Evolutionary conservation across 2,113 vertebrate species (phyloP), one percentile per base, ranked within the genome.

Genomic region (Neopipo cinnamomea): DNA sequence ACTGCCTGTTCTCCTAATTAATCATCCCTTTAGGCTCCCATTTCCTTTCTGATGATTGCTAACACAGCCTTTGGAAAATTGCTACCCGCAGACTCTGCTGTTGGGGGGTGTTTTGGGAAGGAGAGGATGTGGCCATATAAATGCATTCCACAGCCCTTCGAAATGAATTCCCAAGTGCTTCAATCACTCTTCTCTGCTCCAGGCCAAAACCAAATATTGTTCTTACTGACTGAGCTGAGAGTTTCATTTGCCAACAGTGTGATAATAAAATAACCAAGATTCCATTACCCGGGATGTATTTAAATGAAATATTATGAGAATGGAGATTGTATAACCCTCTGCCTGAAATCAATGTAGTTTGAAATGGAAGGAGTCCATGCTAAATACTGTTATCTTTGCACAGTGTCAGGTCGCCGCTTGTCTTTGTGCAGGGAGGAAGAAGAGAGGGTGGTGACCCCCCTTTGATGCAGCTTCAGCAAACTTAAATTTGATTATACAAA

Each of bases 1-100:
- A 35, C 66, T 82, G 92, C 50, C 81, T 85, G n/a, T 79, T 82
- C 70, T 86, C 52, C 74, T 93, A 97, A 95, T 96, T 95, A 96
- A 92, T 93, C 88, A 89, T 66, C 96, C 86, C 89, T 95, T 93
- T 66, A 88, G 93, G 94, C 86, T 91, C 55, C 21, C 35, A 11
- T 91, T 86, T 90, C 55, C 12, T 56, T 86, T 50, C 72, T 77
- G 71, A 93, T 65, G 88, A 90, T 81, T 76, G 72, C 44, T 67
- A 77, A 27, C 62, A 62, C 62, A 27, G 6, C 25, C 47, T 88
- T 89, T 81, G 68, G 81, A 55, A 82, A 76, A 19, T 62, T 56
- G 50, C 49, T 61, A 85, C 88, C 85, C 74, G 16, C 21, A 74
- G 94, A 74, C 70, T 23, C 11, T 46, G 50, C 44, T 53, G 61